A percentile compares a stretch with the other conserved stretches of the same genome.
These are phyloP conservation scores for Globicephala melas DNA, from an alignment of 2,113 vertebrate species.

Conservation along the genomic window DNA sequence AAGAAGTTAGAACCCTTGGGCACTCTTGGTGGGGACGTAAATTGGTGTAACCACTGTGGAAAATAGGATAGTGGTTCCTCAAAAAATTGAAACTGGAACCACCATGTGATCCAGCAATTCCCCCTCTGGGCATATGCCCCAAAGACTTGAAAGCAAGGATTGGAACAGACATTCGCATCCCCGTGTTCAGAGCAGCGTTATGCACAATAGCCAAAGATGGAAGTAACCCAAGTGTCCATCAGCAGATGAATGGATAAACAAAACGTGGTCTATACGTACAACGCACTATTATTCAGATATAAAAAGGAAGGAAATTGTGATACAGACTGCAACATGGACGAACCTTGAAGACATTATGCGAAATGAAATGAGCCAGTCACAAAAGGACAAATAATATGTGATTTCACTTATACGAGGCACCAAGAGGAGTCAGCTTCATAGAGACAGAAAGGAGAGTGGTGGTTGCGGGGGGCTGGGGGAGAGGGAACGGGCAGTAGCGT, in stretches of 20 bases:
- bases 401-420: not conserved
- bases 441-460: not conserved
- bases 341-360: not conserved
- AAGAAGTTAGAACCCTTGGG: not conserved
- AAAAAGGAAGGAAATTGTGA: not conserved
- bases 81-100: not conserved
- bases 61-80: not conserved
- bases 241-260: not conserved
- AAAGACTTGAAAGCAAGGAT: not conserved
- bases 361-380: not conserved
- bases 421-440: not conserved
- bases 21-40: not conserved
- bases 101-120: not conserved
- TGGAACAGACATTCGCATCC: not conserved
- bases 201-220: not conserved
- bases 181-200: not conserved
- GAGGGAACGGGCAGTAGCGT: not conserved
- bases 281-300: not conserved
- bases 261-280: not conserved
- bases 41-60: not conserved
- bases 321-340: not conserved
- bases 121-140: no score
- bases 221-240: not conserved
- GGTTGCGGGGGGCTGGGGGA: no score
- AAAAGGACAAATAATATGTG: not conserved